Evolutionary conservation across 2,797 vertebrate species (phyloP), one percentile per base, ranked within the genome.

Genomic region (Masticophis lateralis): DNA sequence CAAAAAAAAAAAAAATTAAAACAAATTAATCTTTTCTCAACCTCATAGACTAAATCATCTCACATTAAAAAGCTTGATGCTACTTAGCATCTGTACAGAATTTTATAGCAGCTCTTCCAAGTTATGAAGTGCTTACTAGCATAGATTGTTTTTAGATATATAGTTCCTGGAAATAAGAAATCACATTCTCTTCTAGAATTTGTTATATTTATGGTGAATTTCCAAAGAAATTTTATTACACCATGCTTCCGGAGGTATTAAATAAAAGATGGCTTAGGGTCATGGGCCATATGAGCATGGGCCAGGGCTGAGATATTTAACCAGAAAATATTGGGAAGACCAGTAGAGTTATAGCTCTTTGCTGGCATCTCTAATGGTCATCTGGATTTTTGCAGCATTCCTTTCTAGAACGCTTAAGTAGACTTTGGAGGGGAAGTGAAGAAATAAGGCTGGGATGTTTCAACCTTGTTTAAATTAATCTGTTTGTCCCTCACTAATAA

Each of bases 21-120:
- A 66, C 63, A 66, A 14, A 2, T 66, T n/a, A n/a, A 66, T 66
- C 4, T 66, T 66, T 60, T 88, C 56, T 0, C 0, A 57, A 1
- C 37, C 14, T 90, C 47, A 56, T 94, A 92, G 32, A 69, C 55
- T 2, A 83, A 94, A 95, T 55, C 94, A 74, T 1, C 28, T 90
- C 12, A 83, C 53, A 56, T 83, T 27, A 88, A 91, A n/a, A 92
- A 11, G 0, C 59, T 61, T 87, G 28, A 79, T 74, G 86, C 89
- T 94, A 74, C 12, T 89, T 60, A 91, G 27, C 18, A 66, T 43
- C 13, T 14, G 1, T 63, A 8, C 12, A 47, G 12, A 92, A 0
- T 86, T 27, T 2, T 43, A 10, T n/a, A 79, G 12, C 32, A 53
- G 43, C 20, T 92, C 53, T 92, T 93, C 87, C 7, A 90, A 74